Base-by-base conservation (phyloP, 2,888 invertebrate genomes). In the Romanomermis culicivorax region DNA sequence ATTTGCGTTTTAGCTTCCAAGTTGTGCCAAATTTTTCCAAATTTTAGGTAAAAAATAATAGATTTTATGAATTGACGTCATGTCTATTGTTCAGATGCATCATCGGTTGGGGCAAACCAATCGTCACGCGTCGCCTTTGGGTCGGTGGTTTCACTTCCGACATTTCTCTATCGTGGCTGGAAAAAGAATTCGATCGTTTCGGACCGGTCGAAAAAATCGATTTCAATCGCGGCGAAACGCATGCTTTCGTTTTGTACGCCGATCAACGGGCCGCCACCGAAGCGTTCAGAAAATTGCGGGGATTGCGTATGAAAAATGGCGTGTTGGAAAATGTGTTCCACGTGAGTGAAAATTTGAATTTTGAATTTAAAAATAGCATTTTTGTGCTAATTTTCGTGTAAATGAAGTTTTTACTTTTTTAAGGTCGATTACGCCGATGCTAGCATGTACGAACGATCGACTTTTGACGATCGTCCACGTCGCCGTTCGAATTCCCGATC, bases 81-180 rank as follows among this genome's bases (percentile, higher is more conserved):
- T n/a, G n/a, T n/a, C n/a, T n/a, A n/a, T n/a, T n/a, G 7, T 36
- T 45, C 4, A 88, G 91, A 72, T 91, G 93, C 71, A 95, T 95
- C 73, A 95, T 99, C 68, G 95, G 95, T 17, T 97, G 95, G 72
- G 97, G 95, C 1, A 97, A 97, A 74, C 88, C 88, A 0, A 88
- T 87, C n/a, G 88, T 93, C 1, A 91, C 93, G 0, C 86, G 88
- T 7, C 79, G 88, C 56, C 83, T 97, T 56, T 97, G 95, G 93
- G 86, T 97, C 1, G 97, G 97, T 52, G 91, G 93, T 24, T 75
- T 95, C 4, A 93, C 93, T 0, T 83, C 86, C 0, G 91, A 93
- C 93, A 86, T 91, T 1, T 88, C 86, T 1, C 80, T 86, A 30
- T 83, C 86, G 1, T 85, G 86, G 64, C 72, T 97, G 23, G 88